Base-by-base conservation (phyloP, 2,113 vertebrate genomes). In the Pitta sordida region DNA sequence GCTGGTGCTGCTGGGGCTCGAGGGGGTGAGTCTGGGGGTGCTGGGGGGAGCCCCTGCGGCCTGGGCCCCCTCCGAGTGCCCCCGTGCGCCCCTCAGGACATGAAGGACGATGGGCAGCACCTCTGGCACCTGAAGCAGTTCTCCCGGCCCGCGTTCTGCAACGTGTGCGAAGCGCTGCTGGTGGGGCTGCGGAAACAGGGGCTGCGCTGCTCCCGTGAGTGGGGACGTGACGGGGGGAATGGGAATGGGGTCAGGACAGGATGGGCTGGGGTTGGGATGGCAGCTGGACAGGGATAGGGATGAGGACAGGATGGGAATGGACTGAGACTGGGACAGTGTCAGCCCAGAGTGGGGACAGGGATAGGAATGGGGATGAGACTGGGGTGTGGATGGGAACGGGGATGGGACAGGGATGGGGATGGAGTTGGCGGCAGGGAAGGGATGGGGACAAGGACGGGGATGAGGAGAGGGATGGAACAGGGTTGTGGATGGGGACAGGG, bases 71-170 rank as follows among this genome's bases (percentile, higher is more conserved):
- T 34, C 36, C 36, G 8, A 29, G 37, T 19, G 12, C 18, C 34
- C 10, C 29, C 26, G 4, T 62, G 41, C 44, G 13, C 49, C 32
- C 43, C 39, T 52, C 96, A 99, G 99, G 98, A 98, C 90, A 97
- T 98, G 62, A 98, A 99, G 90, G 98, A 97, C 24, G 98, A 99
- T 1, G 98, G 99, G 30, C 98, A 99, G 93, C 99, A 99, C 85
- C 96, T 98, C 67, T 99, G 99, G 99, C 98, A 98, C 86, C 97
- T 99, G 97, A 99, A 99, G 96, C 98, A 99, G 75, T 99, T 99
- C 86, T 98, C 98, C 88, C 98, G 98, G 60, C 99, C 98, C 1
- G 98, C 97, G 22, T 99, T 99, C 94, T 99, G 99, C 87, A 98
- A 98, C 32, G 97, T 99, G 76, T 99, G 99, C 87, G 97, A 98